Evolutionary conservation across 2,797 vertebrate species (phyloP).

Genomic region (Mionectes olivaceus): DNA sequence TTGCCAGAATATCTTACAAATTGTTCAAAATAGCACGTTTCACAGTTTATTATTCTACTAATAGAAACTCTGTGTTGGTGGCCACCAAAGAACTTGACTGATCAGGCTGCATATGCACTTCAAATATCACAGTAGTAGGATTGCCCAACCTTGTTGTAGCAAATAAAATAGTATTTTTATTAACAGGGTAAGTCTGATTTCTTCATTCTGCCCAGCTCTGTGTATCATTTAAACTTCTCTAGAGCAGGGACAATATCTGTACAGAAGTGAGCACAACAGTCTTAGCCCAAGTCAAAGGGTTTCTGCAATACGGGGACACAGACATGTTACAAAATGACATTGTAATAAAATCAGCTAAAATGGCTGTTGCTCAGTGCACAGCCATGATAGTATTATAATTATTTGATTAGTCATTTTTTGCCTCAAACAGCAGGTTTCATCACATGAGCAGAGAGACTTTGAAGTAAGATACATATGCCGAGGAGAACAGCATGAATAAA

Average conservation of each 20-base stretch:
- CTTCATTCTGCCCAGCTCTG: not conserved
- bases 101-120: not conserved
- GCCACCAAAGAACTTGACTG: not conserved
- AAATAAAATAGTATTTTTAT: not conserved
- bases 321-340: not conserved
- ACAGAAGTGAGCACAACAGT: not conserved
- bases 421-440: not conserved
- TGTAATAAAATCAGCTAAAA: not conserved
- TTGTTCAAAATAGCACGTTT: not conserved
- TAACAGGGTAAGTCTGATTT: not conserved
- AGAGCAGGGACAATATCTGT: not conserved
- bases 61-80: not conserved
- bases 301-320: not conserved
- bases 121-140: not conserved
- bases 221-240: not conserved
- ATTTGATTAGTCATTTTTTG: not conserved
- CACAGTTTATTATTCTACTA: not conserved
- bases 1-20: not conserved
- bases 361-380: not conserved
- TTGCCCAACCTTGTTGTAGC: not conserved
- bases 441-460: not conserved
- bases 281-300: not conserved
- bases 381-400: not conserved
- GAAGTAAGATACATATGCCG: conserved; percentile 2
- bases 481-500: conserved; percentile 17